Conservation (phyloP, 2,888 invertebrate species). For the Amiota mariae region DNA sequence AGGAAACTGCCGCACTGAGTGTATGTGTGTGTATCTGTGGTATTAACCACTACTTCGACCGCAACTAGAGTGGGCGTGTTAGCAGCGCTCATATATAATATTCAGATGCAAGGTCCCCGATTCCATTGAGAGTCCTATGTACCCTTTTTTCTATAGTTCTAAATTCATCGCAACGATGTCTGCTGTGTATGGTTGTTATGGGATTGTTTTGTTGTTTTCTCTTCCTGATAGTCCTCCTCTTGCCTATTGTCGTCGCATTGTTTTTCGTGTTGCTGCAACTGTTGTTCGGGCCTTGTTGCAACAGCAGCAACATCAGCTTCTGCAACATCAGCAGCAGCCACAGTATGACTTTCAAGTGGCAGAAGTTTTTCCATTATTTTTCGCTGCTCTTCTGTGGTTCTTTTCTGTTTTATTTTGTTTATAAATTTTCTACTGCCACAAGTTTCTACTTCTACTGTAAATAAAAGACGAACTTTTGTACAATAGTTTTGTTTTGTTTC, state of each 20-base stretch:
- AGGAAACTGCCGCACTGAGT: neutral
- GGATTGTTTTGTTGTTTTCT: conserved; percentile 1
- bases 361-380: conserved; percentile 67
- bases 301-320: neutral
- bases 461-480: conserved; percentile 61
- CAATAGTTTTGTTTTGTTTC: conserved; percentile 35
- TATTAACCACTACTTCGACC: conserved; percentile 25
- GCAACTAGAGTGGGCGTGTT: conserved; percentile 6
- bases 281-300: neutral
- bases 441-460: conserved; percentile 38
- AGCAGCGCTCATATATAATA: conserved; percentile 33
- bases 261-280: conserved; percentile 12
- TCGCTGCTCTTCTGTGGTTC: conserved; percentile 23
- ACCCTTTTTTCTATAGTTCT: neutral
- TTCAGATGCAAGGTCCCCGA: conserved; percentile 25
- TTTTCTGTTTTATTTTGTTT: conserved; percentile 14
- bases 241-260: conserved; percentile 17
- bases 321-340: neutral
- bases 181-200: neutral
- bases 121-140: neutral
- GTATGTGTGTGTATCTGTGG: conserved; percentile 16
- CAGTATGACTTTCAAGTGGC: conserved; percentile 55
- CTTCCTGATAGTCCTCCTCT: neutral
- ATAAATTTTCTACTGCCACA: neutral
- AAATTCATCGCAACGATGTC: neutral